Evolutionary conservation across 2,113 vertebrate genomes (phyloP).

Genomic region (Castor canadensis): DNA sequence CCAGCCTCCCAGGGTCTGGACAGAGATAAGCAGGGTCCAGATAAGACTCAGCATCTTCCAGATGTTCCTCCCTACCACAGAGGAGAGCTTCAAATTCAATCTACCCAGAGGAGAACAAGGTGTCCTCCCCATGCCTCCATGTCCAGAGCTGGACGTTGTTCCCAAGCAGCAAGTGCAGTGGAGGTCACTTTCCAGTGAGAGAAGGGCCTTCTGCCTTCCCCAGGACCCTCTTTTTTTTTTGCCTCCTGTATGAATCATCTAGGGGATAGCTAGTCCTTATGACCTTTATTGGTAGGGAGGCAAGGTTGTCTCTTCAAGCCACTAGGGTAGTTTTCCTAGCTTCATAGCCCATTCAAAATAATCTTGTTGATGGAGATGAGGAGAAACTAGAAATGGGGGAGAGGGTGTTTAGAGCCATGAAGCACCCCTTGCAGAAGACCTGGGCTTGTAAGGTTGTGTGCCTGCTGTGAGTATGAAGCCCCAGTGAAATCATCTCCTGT

Average conservation of each 20-base stretch:
- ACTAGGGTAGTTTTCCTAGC: too few species aligned
- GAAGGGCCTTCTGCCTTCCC: background rate
- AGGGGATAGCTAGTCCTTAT: too few species aligned
- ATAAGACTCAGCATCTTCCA: background rate
- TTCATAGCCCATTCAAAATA: background rate
- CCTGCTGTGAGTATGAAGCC: too few species aligned
- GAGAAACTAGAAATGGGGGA: background rate
- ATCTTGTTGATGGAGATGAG: background rate
- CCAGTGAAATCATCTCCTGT: background rate
- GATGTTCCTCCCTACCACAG: rapidly evolving
- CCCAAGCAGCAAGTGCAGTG: too few species aligned
- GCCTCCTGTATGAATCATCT: background rate
- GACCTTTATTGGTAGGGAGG: background rate
- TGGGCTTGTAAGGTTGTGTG: background rate
- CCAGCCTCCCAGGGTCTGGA: background rate
- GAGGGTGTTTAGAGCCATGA: background rate
- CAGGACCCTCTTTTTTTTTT: too few species aligned
- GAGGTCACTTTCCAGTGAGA: background rate
- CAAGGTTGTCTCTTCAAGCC: too few species aligned
- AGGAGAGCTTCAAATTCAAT: background rate
- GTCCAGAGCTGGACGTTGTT: background rate
- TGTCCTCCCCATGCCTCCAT: rapidly evolving
- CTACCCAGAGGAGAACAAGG: rapidly evolving
- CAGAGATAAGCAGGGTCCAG: rapidly evolving
- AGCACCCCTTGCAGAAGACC: background rate